Percentiles rank a stretch among this genome's conserved stretches.
Evolutionary conservation across 2,888 invertebrate species (phyloP).

Genomic region (Invenusta paracnida): DNA sequence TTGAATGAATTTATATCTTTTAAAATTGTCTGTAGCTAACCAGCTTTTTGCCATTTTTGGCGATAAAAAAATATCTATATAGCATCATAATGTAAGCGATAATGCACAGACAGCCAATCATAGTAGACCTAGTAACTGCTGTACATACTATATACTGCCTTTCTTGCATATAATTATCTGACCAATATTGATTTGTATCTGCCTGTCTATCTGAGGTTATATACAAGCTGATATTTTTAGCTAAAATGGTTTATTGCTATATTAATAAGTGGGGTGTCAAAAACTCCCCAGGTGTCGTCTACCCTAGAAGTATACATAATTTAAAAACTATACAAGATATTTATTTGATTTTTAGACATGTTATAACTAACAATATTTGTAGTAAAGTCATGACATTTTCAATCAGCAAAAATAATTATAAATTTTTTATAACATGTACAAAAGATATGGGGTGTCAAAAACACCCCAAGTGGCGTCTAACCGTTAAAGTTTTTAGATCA

Average conservation of each 20-base stretch:
- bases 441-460: conserved; percentile 25
- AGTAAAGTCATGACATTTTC: conserved; percentile 15
- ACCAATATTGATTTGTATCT: conserved; percentile 5
- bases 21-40: too few relatives aligned
- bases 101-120: background rate
- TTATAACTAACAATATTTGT: conserved; percentile 13
- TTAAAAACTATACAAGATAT: background rate
- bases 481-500: too few relatives aligned
- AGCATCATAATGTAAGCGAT: background rate
- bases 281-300: conserved; percentile 18
- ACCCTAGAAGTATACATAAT: conserved; percentile 25
- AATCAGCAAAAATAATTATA: conserved; percentile 1
- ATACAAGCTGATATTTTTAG: conserved; percentile 13
- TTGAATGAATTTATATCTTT: too few relatives aligned
- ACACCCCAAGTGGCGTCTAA: conserved; percentile 18
- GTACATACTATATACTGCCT: background rate
- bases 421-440: conserved; percentile 3
- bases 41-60: too few relatives aligned
- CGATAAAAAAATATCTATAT: too few relatives aligned
- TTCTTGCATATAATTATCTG: conserved; percentile 6
- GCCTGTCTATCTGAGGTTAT: background rate
- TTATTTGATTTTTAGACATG: conserved; percentile 12
- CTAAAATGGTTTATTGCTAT: background rate
- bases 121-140: background rate
- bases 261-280: conserved; percentile 4